Evolutionary conservation across 2,888 invertebrate species (phyloP), one percentile per base, ranked within the genome.

Genomic region (Polydrusus pterygomalis): DNA sequence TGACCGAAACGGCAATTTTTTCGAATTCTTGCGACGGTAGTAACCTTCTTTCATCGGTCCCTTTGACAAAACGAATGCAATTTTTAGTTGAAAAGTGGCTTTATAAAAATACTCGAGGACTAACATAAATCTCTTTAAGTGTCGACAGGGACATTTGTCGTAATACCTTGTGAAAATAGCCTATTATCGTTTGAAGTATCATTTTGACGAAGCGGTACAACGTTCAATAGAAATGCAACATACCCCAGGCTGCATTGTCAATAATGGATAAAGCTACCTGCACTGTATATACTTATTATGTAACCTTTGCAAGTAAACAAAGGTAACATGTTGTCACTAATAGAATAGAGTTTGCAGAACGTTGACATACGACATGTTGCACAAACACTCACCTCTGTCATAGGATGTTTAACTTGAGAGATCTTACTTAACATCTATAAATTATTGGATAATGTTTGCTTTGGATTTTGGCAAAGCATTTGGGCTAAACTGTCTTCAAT

Each of bases 261-360:
- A 68, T 58, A 58, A 58, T 68, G 13, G 65, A 34, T 51, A 68
- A 68, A 43, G 73, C 67, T 77, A 70, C 78, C 73, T 78, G 68
- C 68, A 65, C n/a, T n/a, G 49, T n/a, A 25, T 68, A n/a, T n/a
- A n/a, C n/a, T n/a, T n/a, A 25, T 3, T 25, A 17, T 65, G 65
- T 75, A 30, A 64, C 58, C 62, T 51, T 20, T 45, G 47, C 13
- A 51, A 58, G 81, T 82, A 83, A 85, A 86, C 82, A 84, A 81
- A 82, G 81, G 82, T 82, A 81, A 85, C 84, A 85, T 86, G 84
- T 86, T 86, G 86, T 86, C 85, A 84, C 85, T 86, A 87, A 87
- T 87, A 86, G 85, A 87, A 87, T 87, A 86, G 85, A 87, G 86
- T 87, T 87, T 86, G 86, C 84, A 80, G 81, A 85, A 83, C 84